Base-by-base conservation (phyloP, 2,113 vertebrate species). In the Hippopotamus amphibius region DNA sequence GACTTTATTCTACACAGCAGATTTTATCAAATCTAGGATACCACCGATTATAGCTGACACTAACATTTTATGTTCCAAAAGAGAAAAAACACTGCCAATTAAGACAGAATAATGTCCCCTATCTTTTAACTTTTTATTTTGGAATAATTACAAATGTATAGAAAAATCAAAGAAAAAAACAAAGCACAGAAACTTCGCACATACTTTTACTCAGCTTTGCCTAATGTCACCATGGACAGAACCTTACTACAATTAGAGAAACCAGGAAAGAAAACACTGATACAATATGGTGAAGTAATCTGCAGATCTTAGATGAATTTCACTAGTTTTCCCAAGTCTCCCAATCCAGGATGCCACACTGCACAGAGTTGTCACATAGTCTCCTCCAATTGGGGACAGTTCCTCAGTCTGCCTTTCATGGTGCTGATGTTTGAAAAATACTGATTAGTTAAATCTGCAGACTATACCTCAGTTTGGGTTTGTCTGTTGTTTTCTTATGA, bases 1-100 rank as follows among this genome's bases (percentile, higher is more conserved):
- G 37, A 57, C 22, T 61, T 86, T 92, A 84, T 63, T 48, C 48
- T 21, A 21, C 17, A 72, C 0, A 26, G 4, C 19, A 37, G 24
- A 85, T 69, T 79, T 93, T 16, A 74, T 76, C 82, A 85, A 77
- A 28, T 80, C 69, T 76, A 88, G 84, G 61, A 72, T 41, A 55
- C 14, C 15, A 69, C 3, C 48, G 21, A 57, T 55, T 41, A 65
- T 16, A 89, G 41, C 24, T 30, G 30, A 81, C 26, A 65, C 28
- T 55, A 63, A 65, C 3, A 13, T 74, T 86, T 86, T 85, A 95
- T 8, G 6, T 16, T 77, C 16, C 5, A 12, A 66, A 2, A 43
- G 55, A 74, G 41, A 14, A 63, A 41, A 72, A 88, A 85, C 15
- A 41, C 28, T 59, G 28, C 48, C 71, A 48, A 55, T 66, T 68